These are phyloP conservation scores for Psilopogon haemacephalus DNA, from an alignment of 2,113 vertebrate species.

Conservation along the genomic window DNA sequence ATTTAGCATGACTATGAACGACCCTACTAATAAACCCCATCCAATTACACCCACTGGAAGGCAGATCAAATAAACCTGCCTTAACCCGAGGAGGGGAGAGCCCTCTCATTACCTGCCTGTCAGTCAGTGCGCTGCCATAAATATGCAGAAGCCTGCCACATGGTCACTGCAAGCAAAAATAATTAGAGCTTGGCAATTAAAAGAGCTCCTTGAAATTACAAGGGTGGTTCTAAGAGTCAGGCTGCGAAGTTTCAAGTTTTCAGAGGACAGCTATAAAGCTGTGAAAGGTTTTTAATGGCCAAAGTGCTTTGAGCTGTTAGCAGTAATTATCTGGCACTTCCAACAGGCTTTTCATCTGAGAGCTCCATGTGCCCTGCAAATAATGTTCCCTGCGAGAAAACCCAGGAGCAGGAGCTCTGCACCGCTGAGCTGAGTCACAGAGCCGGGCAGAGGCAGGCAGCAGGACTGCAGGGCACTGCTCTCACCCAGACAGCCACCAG, in stretches of 20 bases:
- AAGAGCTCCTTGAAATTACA: background rate
- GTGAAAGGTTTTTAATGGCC: conserved; percentile 30
- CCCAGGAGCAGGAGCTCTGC: background rate
- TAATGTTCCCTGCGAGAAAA: background rate
- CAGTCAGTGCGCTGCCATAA: background rate
- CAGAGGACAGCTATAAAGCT: conserved; percentile 5
- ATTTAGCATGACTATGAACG: background rate
- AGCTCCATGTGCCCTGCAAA: background rate
- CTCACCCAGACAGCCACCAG: background rate
- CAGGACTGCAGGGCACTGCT: background rate
- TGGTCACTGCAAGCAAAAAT: conserved; percentile 14
- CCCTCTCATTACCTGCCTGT: conserved; percentile 33
- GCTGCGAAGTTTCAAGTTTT: background rate
- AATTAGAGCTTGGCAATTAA: background rate
- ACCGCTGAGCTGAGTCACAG: conserved; percentile 20
- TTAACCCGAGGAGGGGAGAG: conserved; percentile 9
- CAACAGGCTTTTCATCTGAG: background rate
- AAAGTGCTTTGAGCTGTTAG: conserved; percentile 32
- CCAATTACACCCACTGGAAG: background rate
- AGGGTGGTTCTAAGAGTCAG: background rate
- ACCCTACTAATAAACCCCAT: background rate
- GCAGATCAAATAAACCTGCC: conserved; percentile 4
- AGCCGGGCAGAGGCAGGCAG: background rate
- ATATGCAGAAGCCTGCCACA: background rate
- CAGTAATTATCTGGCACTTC: conserved; percentile 38